phyloP scores from a whole-genome alignment of 2,797 vertebrate species.

The Babyrousa celebensis region DNA sequence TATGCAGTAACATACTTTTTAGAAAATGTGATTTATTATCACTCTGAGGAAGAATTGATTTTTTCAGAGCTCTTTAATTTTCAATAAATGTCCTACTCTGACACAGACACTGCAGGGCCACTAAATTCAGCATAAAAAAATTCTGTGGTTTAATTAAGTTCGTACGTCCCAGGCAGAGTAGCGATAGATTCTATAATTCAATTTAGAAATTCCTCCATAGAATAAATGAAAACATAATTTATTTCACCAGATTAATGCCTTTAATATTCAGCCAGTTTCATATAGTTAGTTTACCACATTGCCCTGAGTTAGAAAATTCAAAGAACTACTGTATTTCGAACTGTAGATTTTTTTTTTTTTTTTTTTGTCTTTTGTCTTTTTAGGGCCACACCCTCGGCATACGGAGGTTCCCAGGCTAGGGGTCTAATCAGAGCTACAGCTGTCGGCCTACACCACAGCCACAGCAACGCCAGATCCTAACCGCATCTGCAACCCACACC shows the following conservation, averaged over 20 bases:
- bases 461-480: too few relatives aligned
- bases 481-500: too few relatives aligned
- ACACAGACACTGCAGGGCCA: neutral
- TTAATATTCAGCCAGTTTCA: constrained; percentile 63
- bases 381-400: too few relatives aligned
- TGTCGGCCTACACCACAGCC: too few relatives aligned
- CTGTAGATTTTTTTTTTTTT: neutral
- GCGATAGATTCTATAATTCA: constrained; percentile 44
- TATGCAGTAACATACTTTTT: constrained; percentile 51
- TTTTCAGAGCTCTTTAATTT: constrained; percentile 76
- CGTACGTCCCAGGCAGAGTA: neutral
- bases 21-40: constrained; percentile 56
- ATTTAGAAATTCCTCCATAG: constrained; percentile 50
- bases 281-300: neutral
- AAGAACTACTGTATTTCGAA: constrained; percentile 1
- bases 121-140: constrained; percentile 62
- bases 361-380: too few relatives aligned
- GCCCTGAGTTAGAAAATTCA: neutral
- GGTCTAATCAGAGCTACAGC: too few relatives aligned
- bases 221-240: constrained; percentile 50
- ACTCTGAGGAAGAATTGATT: constrained; percentile 63
- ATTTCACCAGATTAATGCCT: constrained; percentile 56
- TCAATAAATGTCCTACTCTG: constrained; percentile 20
- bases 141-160: constrained; percentile 57
- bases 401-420: too few relatives aligned